Base-by-base conservation (phyloP, 2,797 vertebrate species). In the Hafferia zeledoni region DNA sequence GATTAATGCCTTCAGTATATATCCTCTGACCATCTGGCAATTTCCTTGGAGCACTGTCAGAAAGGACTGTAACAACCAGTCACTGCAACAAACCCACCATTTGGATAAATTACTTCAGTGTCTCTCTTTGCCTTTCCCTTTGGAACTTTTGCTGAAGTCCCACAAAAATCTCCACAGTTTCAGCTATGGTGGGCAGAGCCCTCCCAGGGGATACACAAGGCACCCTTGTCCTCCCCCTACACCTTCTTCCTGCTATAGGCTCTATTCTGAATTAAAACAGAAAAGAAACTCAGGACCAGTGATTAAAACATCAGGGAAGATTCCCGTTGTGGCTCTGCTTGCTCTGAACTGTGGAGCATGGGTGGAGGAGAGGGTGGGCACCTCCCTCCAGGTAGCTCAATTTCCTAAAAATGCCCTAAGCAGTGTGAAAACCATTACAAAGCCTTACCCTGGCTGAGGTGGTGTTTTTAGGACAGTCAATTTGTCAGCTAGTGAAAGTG, bases 191-290 rank as follows among this genome's bases (percentile, higher is more conserved):
- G 1, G 23, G 31, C 9, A 43, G 28, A 92, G 30, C 27, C 33
- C 7, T 71, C 12, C 16, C 6, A 35, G 33, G 18, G 39, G 27
- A 49, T 22, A 35, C 1, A 3, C 4, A 53, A 47, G 15, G 49
- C 3, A n/a, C 22, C 35, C 22, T 67, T 25, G 24, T 56, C n/a
- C 17, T 87, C 33, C 60, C 10, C 28, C 8, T 24, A 55, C n/a
- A 35, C 6, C 15, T 89, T 57, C 33, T 81, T 71, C 57, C 37
- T 60, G 8, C 35, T 55, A 16, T 17, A 14, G 31, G 10, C 17
- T 83, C 33, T 82, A n/a, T 56, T 81, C 80, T 79, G 47, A 56
- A 53, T 75, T 78, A 88, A 86, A 90, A 35, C 50, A 57, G 15
- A 17, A 14, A 78, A 71, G 30, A 81, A 94, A 56, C 17, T 24